Evolutionary conservation across 2,888 invertebrate genomes (phyloP).

Genomic region (Euclidia mi): DNA sequence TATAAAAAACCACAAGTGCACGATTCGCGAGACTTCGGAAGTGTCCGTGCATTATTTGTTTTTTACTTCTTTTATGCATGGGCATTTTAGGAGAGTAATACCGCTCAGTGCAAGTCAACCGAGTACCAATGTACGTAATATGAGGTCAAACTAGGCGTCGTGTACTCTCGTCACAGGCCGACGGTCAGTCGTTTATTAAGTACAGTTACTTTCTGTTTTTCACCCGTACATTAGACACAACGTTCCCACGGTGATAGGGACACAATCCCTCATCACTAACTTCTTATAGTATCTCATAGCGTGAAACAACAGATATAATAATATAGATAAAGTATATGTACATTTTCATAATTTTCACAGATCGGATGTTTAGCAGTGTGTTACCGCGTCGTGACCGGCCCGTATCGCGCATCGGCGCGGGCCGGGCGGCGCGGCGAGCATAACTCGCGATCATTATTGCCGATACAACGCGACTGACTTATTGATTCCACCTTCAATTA

Average conservation of each 20-base stretch:
- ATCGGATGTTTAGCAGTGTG: slow-evolving; percentile 29
- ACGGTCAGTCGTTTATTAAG: slow-evolving; percentile 12
- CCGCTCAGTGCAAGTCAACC: too few relatives aligned
- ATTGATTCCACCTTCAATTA: slow-evolving; percentile 75
- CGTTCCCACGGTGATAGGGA: slow-evolving; percentile 17
- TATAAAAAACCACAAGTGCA: too few relatives aligned
- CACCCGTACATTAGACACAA: neutral
- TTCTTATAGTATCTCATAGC: slow-evolving; percentile 17
- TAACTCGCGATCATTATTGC: slow-evolving; percentile 55
- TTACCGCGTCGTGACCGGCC: slow-evolving; percentile 48
- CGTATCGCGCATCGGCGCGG: slow-evolving; percentile 51
- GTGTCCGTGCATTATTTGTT: too few relatives aligned
- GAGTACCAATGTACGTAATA: too few relatives aligned
- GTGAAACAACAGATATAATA: slow-evolving; percentile 21
- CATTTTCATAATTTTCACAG: slow-evolving; percentile 57
- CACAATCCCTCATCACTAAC: slow-evolving; percentile 3
- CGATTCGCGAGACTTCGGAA: too few relatives aligned
- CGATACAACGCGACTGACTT: slow-evolving; percentile 69
- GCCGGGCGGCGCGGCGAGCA: slow-evolving; percentile 41
- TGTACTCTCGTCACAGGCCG: slow-evolving; percentile 3
- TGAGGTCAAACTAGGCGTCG: too few relatives aligned
- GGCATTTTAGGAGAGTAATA: too few relatives aligned
- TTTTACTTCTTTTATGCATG: too few relatives aligned
- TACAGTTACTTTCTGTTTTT: slow-evolving; percentile 12
- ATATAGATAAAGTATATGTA: slow-evolving; percentile 48